Evolutionary conservation across 2,797 vertebrate species (phyloP).

Genomic region (Helicolenus hilgendorfi): DNA sequence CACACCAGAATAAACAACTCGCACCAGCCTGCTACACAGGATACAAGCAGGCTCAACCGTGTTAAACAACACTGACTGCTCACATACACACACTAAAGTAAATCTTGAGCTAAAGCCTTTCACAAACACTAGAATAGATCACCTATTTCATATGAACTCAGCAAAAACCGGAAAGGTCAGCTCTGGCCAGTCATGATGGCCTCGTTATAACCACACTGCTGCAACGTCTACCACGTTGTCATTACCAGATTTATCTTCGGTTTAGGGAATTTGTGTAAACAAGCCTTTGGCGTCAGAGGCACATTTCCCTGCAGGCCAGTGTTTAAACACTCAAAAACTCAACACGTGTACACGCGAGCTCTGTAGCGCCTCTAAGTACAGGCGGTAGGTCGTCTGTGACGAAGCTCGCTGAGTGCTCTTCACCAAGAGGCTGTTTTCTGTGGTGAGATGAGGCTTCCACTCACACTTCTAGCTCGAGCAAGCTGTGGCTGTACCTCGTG

Average conservation of each 20-base stretch:
- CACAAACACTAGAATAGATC: slow-evolving; percentile 53
- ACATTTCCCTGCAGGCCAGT: slow-evolving; percentile 24
- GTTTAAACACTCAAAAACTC: slow-evolving; percentile 33
- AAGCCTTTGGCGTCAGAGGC: slow-evolving; percentile 50
- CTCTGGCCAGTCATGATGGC: slow-evolving; percentile 13
- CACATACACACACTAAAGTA: background rate
- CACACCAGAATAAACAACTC: slow-evolving; percentile 16
- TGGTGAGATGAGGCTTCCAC: slow-evolving; percentile 1
- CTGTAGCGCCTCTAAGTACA: slow-evolving; percentile 25
- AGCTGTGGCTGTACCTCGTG: slow-evolving; percentile 16
- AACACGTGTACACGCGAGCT: slow-evolving; percentile 56
- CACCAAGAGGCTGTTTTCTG: slow-evolving; percentile 27
- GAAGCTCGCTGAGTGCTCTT: slow-evolving; percentile 1
- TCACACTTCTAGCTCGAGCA: slow-evolving; percentile 2
- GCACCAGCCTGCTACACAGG: background rate
- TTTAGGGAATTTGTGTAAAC: slow-evolving; percentile 73
- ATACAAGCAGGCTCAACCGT: background rate
- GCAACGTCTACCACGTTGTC: slow-evolving; percentile 45
- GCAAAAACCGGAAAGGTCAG: slow-evolving; percentile 43
- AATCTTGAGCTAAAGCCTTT: slow-evolving; percentile 22
- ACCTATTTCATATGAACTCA: slow-evolving; percentile 51
- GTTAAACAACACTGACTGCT: background rate
- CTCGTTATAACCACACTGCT: slow-evolving; percentile 33
- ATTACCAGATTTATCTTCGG: slow-evolving; percentile 71
- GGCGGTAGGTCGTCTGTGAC: background rate